Conservation (phyloP, 2,113 vertebrate species). For the Sula dactylatra region DNA sequence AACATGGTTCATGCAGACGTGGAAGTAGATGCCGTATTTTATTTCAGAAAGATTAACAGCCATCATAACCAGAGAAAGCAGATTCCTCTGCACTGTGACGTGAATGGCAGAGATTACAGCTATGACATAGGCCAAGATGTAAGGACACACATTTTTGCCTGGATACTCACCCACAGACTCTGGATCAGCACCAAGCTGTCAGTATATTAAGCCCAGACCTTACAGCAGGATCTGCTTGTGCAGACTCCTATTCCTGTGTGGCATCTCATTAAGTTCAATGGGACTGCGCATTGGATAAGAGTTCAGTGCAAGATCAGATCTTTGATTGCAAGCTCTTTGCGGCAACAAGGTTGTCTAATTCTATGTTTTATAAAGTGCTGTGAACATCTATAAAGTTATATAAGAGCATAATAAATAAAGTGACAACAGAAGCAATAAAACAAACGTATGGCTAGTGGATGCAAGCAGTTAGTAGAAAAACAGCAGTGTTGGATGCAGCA, state of each 20-base stretch:
- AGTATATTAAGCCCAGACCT: background rate
- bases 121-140: background rate
- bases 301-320: background rate
- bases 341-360: background rate
- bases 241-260: background rate
- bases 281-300: background rate
- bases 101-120: background rate
- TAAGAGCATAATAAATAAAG: slow-evolving; percentile 4
- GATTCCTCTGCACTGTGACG: background rate
- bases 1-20: background rate
- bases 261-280: background rate
- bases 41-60: background rate
- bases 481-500: background rate
- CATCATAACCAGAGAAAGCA: background rate
- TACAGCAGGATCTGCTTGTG: background rate
- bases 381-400: background rate
- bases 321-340: background rate
- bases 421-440: slow-evolving; percentile 24
- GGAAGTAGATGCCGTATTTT: background rate
- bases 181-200: background rate
- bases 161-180: background rate
- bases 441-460: background rate
- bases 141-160: background rate
- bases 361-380: background rate
- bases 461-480: background rate